Conservation (phyloP, 1,140 invertebrate genomes). For the Leptinotarsa undecemlineata region DNA sequence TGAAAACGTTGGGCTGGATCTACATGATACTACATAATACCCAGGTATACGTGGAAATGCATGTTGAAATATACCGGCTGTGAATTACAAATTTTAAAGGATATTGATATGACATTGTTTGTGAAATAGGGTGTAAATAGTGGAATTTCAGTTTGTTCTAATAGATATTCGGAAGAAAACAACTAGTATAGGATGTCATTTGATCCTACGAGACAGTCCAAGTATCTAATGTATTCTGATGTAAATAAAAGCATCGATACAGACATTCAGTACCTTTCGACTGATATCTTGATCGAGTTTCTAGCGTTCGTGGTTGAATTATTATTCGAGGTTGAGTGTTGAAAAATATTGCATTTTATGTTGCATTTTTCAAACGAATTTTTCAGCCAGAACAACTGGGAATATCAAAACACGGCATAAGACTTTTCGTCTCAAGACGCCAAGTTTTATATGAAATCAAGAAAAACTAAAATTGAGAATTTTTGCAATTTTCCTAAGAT, state of each 20-base stretch:
- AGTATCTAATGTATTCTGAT: slow-evolving; percentile 57
- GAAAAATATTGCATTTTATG: too few species aligned
- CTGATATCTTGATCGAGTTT: too few species aligned
- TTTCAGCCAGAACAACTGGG: too few species aligned
- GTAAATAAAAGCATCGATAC: slow-evolving; percentile 53
- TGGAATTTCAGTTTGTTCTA: slow-evolving; percentile 47
- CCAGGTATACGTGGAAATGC: slow-evolving; percentile 49
- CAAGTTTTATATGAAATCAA: too few species aligned
- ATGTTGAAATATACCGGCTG: slow-evolving; percentile 46
- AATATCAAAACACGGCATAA: too few species aligned
- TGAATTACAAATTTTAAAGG: slow-evolving; percentile 47
- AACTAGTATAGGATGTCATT: slow-evolving; percentile 43
- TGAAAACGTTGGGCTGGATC: slow-evolving; percentile 49
- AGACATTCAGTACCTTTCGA: too few species aligned
- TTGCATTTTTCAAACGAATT: too few species aligned
- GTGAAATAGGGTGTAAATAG: slow-evolving; percentile 53
- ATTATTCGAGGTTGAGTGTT: too few species aligned
- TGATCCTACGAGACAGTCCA: slow-evolving; percentile 7
- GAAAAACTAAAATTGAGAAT: too few species aligned
- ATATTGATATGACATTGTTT: slow-evolving; percentile 53
- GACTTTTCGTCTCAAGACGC: too few species aligned
- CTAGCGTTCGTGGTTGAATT: too few species aligned
- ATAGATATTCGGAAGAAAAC: slow-evolving; percentile 52
- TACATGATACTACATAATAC: slow-evolving; percentile 51
- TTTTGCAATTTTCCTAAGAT: too few species aligned